Conservation (phyloP, 2,113 vertebrate species). For the Chionis minor region DNA sequence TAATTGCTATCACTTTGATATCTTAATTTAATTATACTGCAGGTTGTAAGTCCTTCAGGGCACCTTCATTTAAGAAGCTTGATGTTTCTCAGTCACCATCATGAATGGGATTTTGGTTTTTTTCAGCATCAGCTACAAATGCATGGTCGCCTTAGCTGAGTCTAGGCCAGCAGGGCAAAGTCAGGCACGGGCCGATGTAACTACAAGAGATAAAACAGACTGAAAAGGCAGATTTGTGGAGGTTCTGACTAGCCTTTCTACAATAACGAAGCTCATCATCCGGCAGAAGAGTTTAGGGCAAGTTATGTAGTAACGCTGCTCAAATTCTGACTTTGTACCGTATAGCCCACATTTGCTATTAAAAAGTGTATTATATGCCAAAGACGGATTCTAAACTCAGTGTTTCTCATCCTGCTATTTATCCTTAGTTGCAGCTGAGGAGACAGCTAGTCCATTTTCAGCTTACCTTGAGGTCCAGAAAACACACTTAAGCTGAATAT, state of each 20-base stretch:
- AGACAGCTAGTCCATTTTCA: background rate
- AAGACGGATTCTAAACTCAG: background rate
- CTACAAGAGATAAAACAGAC: background rate
- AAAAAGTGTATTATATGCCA: background rate
- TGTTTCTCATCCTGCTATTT: background rate
- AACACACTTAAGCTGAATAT: background rate
- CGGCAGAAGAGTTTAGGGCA: background rate
- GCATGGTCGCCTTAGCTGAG: constrained; percentile 23
- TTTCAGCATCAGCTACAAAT: constrained; percentile 29
- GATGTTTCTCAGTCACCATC: constrained; percentile 66
- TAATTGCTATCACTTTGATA: constrained; percentile 72
- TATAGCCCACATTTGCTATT: background rate
- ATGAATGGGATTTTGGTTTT: background rate
- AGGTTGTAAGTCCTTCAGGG: constrained; percentile 72
- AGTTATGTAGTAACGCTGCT: background rate
- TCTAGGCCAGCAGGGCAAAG: constrained; percentile 1
- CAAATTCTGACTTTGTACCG: background rate
- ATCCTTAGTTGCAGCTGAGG: background rate
- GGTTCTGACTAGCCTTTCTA: background rate
- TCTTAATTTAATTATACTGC: constrained; percentile 71
- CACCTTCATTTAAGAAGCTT: constrained; percentile 65
- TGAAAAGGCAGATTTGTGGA: background rate
- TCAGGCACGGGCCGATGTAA: background rate
- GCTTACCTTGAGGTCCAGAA: background rate
- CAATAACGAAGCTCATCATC: background rate